A percentile compares a stretch with the other conserved stretches of the same genome.
phyloP scores from a whole-genome alignment of 2,888 invertebrate genomes.

The Drymonia ruficornis region DNA sequence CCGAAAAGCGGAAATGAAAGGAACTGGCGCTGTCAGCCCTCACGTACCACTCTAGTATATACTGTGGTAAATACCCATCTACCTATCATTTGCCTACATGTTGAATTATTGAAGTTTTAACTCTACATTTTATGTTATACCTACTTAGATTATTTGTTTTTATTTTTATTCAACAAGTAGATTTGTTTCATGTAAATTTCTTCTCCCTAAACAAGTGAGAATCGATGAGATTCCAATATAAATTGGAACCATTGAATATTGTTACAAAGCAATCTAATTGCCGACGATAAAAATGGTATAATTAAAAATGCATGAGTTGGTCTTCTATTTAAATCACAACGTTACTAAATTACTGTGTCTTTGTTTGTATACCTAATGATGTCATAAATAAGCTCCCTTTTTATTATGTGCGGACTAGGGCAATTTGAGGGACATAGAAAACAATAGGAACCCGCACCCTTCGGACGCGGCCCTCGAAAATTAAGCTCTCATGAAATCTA shows the following conservation, averaged over 20 bases:
- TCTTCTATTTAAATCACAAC: conserved; percentile 12
- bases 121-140: neutral
- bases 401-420: conserved; percentile 6
- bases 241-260: neutral
- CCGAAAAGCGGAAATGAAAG: conserved; percentile 66
- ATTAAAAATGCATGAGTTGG: neutral
- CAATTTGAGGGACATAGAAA: conserved; percentile 3
- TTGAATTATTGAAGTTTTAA: neutral
- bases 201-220: neutral
- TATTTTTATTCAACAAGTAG: too few species aligned
- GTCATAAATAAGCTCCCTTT: conserved; percentile 4
- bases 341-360: conserved; percentile 28
- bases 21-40: conserved; percentile 54
- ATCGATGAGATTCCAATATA: neutral
- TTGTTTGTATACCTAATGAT: conserved; percentile 6
- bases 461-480: neutral
- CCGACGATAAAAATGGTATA: neutral
- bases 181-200: too few species aligned
- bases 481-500: conserved; percentile 2
- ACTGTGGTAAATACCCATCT: conserved; percentile 14
- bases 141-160: too few species aligned
- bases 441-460: neutral
- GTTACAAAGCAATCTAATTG: neutral
- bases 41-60: conserved; percentile 37
- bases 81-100: conserved; percentile 4